Evolutionary conservation across 2,888 invertebrate genomes (phyloP).

Genomic region (Geotrupes spiniger): DNA sequence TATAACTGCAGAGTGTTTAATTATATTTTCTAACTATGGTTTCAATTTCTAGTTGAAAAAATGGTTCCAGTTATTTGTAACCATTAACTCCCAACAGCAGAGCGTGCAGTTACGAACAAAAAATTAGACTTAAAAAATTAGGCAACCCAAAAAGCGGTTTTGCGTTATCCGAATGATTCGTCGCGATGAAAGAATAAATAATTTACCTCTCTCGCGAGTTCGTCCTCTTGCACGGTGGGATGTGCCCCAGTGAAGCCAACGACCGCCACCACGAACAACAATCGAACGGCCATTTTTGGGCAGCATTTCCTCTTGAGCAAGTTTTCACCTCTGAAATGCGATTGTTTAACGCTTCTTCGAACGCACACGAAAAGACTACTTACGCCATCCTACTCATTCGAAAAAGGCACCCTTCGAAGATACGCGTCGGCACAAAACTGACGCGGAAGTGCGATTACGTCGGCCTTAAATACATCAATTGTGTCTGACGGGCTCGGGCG

Average conservation of each 20-base stretch:
- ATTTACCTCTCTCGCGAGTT: slow-evolving; percentile 12
- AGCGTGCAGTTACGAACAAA: no score
- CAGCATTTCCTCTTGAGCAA: slow-evolving; percentile 8
- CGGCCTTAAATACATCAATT: background rate
- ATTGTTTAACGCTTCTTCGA: background rate
- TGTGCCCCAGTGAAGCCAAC: slow-evolving; percentile 3
- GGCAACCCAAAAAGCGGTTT: no score
- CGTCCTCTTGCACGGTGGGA: slow-evolving; percentile 10
- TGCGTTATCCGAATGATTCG: no score
- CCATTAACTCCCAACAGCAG: no score
- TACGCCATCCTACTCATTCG: no score
- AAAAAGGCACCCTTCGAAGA: background rate
- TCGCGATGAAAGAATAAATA: background rate
- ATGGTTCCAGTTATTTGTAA: no score
- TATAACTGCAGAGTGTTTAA: no score
- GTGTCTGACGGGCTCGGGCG: background rate
- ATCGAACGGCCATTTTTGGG: slow-evolving; percentile 4
- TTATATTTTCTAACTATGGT: no score
- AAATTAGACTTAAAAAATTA: no score
- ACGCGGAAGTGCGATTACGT: background rate
- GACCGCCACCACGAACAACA: slow-evolving; percentile 9
- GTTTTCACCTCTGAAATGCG: slow-evolving; percentile 6
- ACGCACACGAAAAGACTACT: background rate
- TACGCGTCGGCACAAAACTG: background rate
- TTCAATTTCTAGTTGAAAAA: no score